These are phyloP conservation scores for Cairina moschata DNA, from an alignment of 2,113 vertebrate genomes.

Conservation along the genomic window DNA sequence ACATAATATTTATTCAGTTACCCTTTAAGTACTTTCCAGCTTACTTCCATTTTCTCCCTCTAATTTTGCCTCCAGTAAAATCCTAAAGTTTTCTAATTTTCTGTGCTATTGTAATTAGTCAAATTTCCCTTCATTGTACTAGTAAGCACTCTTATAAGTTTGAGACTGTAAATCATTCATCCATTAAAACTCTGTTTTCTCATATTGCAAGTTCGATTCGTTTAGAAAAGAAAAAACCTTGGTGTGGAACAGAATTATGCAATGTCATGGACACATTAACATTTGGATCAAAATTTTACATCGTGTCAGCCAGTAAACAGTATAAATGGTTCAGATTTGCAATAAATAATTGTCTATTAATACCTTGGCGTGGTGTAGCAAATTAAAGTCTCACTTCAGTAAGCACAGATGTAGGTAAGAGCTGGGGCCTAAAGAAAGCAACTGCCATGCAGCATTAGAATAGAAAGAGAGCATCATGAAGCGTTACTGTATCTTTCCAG, in stretches of 20 bases:
- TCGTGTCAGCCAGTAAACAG: conserved; percentile 86
- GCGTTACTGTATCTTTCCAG: conserved; percentile 7
- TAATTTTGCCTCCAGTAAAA: conserved; percentile 63
- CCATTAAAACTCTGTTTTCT: conserved; percentile 79
- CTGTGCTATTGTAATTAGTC: conserved; percentile 72
- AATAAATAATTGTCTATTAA: conserved; percentile 94
- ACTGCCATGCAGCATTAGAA: conserved; percentile 46
- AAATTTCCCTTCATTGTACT: conserved; percentile 66
- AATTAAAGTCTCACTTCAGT: conserved; percentile 86
- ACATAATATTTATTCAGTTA: conserved; percentile 71
- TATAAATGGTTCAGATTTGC: conserved; percentile 88
- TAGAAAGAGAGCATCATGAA: conserved; percentile 17
- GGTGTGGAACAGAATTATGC: conserved; percentile 80
- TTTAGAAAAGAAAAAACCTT: conserved; percentile 77
- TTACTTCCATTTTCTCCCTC: conserved; percentile 64
- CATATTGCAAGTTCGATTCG: conserved; percentile 73
- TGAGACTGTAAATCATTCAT: conserved; percentile 80
- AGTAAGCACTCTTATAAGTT: conserved; percentile 70
- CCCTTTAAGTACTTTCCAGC: conserved; percentile 63
- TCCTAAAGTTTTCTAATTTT: conserved; percentile 72
- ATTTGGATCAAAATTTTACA: conserved; percentile 89
- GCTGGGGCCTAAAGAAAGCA: conserved; percentile 60
- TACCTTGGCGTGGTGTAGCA: conserved; percentile 84
- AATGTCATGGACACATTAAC: conserved; percentile 89
- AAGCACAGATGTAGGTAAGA: conserved; percentile 81